These are phyloP conservation scores for Oophaga sylvatica DNA, from an alignment of 2,797 vertebrate species.

Conservation along the genomic window DNA sequence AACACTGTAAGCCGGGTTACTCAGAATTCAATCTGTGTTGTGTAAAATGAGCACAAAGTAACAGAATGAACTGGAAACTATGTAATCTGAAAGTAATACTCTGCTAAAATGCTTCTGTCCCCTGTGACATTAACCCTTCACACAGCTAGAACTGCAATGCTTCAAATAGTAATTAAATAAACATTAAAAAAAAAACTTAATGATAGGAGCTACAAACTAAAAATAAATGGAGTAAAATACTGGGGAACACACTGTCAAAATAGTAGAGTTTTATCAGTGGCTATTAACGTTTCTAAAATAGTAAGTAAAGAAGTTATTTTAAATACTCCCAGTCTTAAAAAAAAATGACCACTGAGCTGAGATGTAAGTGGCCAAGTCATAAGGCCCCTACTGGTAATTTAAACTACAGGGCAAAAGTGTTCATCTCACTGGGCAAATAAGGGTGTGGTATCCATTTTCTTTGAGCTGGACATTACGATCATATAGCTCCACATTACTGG, in stretches of 20 bases:
- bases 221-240: not conserved
- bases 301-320: not conserved
- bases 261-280: not conserved
- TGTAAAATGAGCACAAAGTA: slow-evolving; percentile 57
- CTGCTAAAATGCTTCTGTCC: slow-evolving; percentile 39
- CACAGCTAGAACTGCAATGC: not conserved
- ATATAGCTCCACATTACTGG: too few species aligned
- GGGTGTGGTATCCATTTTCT: too few species aligned
- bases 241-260: not conserved
- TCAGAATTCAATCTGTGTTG: slow-evolving; percentile 56
- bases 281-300: not conserved
- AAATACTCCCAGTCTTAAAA: not conserved
- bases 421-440: too few species aligned
- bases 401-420: too few species aligned
- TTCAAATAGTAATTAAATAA: not conserved
- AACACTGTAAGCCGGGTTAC: slow-evolving; percentile 48
- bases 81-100: slow-evolving; percentile 51
- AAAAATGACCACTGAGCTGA: too few species aligned
- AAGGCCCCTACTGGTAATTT: too few species aligned
- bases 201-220: not conserved
- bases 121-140: slow-evolving; percentile 45
- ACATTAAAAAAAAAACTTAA: not conserved
- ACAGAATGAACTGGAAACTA: slow-evolving; percentile 54
- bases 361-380: too few species aligned
- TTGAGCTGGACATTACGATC: too few species aligned